Conservation (phyloP, 2,113 vertebrate species). For the Hucho hucho region DNA sequence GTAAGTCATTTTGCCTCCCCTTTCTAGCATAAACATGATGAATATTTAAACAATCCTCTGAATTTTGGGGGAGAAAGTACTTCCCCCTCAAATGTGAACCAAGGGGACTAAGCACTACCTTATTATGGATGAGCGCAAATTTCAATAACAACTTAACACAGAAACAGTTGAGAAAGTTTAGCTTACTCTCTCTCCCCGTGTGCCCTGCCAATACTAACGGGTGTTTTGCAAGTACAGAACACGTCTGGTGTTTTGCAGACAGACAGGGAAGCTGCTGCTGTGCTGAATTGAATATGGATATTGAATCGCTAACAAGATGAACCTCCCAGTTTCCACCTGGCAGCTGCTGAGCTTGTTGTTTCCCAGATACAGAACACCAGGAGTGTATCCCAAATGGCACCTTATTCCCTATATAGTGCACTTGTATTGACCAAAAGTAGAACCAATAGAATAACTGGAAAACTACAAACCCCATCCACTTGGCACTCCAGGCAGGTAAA, state of each 20-base stretch:
- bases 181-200: background rate
- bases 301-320: conserved; percentile 40
- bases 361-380: conserved; percentile 50
- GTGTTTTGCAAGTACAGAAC: background rate
- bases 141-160: background rate
- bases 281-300: conserved; percentile 42
- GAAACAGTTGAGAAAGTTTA: conserved; percentile 16
- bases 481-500: too few relatives aligned
- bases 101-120: background rate
- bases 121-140: conserved; percentile 7
- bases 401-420: too few relatives aligned
- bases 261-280: background rate
- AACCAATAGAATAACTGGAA: too few relatives aligned
- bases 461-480: too few relatives aligned
- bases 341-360: conserved; percentile 46
- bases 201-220: conserved; percentile 4
- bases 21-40: conserved; percentile 27
- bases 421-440: too few relatives aligned
- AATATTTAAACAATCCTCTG: conserved; percentile 25
- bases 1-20: background rate
- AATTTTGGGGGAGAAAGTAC: background rate
- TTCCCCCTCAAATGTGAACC: background rate
- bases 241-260: conserved; percentile 7
- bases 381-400: background rate
- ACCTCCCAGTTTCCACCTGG: conserved; percentile 13